A percentile compares a stretch with the other conserved stretches of the same genome.
phyloP scores from a whole-genome alignment of 2,888 invertebrate species.

The Pristionchus japonicus region DNA sequence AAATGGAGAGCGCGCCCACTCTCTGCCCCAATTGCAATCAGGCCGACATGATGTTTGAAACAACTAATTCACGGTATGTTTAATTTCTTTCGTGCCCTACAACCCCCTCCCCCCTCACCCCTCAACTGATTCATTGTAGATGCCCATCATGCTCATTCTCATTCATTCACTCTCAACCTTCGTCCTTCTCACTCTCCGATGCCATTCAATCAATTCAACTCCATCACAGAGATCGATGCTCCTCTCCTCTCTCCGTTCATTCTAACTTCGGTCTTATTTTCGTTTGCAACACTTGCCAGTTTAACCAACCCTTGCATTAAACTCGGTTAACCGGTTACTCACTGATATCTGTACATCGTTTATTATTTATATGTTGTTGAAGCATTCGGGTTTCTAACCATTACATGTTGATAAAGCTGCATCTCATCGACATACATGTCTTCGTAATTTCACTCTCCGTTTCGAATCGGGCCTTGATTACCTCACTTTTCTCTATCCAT shows the following conservation, averaged over 20 bases:
- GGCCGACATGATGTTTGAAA: not conserved
- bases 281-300: not conserved
- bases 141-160: conserved; percentile 20
- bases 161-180: conserved; percentile 21
- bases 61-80: not conserved
- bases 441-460: not conserved
- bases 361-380: not conserved
- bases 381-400: not conserved
- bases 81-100: not conserved
- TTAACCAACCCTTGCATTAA: not conserved
- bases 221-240: conserved; percentile 12
- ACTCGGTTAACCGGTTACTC: not conserved
- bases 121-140: no score
- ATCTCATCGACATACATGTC: not conserved
- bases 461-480: not conserved
- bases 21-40: conserved; percentile 19
- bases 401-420: not conserved
- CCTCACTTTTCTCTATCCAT: no score
- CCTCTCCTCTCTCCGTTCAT: not conserved
- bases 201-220: conserved; percentile 10
- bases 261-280: not conserved
- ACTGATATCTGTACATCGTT: not conserved
- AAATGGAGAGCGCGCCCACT: not conserved
- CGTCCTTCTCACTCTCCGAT: conserved; percentile 3
- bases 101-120: no score